Evolutionary conservation across 2,797 vertebrate genomes (phyloP), one percentile per base, ranked within the genome.

Genomic region (Sebastes matsubarae): DNA sequence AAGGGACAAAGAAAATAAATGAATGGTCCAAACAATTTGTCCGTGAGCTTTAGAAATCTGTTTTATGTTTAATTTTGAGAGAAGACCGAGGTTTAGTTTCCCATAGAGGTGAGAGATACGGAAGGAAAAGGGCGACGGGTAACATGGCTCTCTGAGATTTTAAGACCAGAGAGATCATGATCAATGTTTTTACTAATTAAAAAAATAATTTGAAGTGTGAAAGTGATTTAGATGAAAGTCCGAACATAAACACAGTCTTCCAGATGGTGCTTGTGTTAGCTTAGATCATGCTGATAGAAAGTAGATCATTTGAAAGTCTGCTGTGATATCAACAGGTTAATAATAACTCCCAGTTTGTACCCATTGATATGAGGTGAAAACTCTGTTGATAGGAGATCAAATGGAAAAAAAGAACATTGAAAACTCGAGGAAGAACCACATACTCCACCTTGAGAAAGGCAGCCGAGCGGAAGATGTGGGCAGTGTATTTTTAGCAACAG

Each of bases 401-500:
- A 84, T 86, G 85, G 84, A 77, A 88, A 71, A 61, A 50, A 18
- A 27, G 24, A 69, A 34, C 50, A 50, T 16, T 66, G 59, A 87
- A 85, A 89, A 88, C 79, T 88, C 85, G 50, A 90, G 90, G 90
- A 93, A 92, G 89, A 92, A 87, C 80, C 82, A 18, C 82, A 83
- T 2, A 54, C 89, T 78, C 70, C 81, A 77, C 89, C 88, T 87
- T 83, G 81, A 87, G 84, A 83, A 64, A 85, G 68, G 80, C 84
- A 74, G 61, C 63, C 22, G 68, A 88, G 90, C 76, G 70, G 91
- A 91, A 89, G 89, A 93, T 89, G 92, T 87, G 93, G 92, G 87
- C 90, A 82, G 87, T 57, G 80, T 96, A 95, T 96, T 95, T 96
- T 95, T 96, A 95, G 95, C 84, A 77, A 58, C 85, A 72, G 88